These are phyloP conservation scores for Triplophysa dalaica DNA, from an alignment of 2,113 vertebrate genomes.

Conservation along the genomic window DNA sequence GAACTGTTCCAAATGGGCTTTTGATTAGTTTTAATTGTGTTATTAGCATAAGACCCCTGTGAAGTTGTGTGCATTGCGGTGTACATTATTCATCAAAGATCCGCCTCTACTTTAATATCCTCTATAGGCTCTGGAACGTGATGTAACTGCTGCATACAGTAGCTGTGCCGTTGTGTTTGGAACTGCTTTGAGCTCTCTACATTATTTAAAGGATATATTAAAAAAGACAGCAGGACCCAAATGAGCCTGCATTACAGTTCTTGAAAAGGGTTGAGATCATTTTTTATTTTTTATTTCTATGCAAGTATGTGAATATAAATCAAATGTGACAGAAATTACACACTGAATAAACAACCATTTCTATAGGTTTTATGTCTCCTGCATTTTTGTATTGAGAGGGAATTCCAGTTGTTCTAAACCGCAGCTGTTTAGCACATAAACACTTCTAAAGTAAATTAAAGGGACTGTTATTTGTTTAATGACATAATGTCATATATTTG, in stretches of 20 bases:
- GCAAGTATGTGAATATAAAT: background rate
- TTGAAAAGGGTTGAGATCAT: background rate
- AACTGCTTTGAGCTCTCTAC: background rate
- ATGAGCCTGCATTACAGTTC: background rate
- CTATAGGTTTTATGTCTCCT: background rate
- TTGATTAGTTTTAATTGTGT: conserved; percentile 48
- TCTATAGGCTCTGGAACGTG: background rate
- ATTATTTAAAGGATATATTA: conserved; percentile 9
- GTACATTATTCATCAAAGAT: conserved; percentile 65
- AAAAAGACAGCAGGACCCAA: background rate
- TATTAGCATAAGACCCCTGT: conserved; percentile 58
- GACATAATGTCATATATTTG: background rate
- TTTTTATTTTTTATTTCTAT: background rate
- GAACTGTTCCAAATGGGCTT: conserved; percentile 49
- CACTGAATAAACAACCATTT: background rate
- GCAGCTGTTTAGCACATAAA: background rate
- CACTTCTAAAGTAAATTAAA: background rate
- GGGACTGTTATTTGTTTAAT: background rate
- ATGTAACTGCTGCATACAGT: background rate
- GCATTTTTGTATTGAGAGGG: background rate
- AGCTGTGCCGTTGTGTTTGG: background rate
- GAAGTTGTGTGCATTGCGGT: conserved; percentile 56
- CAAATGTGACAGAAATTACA: background rate
- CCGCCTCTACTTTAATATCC: conserved; percentile 21
- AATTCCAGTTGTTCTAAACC: background rate